Conservation (phyloP, 2,888 invertebrate genomes). For the Trissonchulus latispiculum region DNA sequence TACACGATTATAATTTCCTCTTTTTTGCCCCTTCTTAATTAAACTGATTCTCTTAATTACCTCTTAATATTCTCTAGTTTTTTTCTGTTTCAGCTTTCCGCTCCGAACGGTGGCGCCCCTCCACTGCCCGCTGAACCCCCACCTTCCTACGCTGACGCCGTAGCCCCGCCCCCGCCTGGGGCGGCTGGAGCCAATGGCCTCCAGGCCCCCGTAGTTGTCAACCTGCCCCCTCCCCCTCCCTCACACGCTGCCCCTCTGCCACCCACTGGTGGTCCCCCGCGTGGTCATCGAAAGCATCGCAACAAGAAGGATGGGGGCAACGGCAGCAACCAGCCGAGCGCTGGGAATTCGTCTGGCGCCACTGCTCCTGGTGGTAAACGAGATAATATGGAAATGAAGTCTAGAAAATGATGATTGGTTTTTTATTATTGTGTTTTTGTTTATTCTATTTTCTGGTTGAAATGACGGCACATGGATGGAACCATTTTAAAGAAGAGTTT, state of each 20-base stretch:
- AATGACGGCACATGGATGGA: no score
- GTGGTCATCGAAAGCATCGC: constrained; percentile 5
- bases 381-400: no score
- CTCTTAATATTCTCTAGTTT: background rate
- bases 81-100: background rate
- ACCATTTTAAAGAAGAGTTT: no score
- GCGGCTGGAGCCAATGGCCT: background rate
- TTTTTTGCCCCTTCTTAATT: no score
- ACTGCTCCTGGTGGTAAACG: no score
- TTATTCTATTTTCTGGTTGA: no score
- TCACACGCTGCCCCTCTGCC: background rate
- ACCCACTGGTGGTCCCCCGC: background rate
- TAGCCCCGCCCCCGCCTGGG: background rate
- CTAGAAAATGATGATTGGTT: no score
- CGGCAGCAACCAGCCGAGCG: no score
- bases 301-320: background rate
- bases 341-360: no score
- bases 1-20: no score
- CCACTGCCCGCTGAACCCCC: background rate
- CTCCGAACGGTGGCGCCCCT: background rate
- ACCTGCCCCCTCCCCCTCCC: background rate
- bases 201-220: background rate
- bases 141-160: background rate
- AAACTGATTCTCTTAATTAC: background rate
- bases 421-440: no score